Percentiles rank a stretch among this genome's conserved stretches.
Conservation (phyloP, 2,113 vertebrate species). For the Microtus pennsylvanicus region DNA sequence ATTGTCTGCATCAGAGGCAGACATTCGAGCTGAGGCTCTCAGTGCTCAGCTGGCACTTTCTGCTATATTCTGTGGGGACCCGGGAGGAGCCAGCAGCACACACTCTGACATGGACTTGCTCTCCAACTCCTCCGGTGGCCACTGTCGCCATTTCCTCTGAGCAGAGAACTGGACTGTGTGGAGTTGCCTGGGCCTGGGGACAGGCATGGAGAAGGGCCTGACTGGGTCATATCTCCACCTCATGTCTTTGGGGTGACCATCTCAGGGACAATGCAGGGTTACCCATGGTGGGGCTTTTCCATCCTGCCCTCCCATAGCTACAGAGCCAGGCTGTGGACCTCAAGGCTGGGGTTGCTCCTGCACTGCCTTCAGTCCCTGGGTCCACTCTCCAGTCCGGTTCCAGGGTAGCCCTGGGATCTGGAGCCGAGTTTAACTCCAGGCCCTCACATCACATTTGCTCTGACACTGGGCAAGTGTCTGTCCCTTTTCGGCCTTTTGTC, state of each 20-base stretch:
- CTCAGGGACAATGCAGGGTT: background rate
- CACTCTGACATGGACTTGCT: background rate
- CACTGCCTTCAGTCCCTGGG: background rate
- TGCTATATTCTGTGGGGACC: background rate
- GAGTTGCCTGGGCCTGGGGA: background rate
- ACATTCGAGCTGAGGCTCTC: fast-evolving
- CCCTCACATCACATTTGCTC: background rate
- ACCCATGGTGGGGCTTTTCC: background rate
- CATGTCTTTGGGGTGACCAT: background rate
- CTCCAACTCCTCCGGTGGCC: background rate
- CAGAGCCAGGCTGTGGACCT: background rate
- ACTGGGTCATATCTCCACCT: background rate
- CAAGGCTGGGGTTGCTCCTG: background rate
- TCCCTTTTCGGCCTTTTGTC: background rate
- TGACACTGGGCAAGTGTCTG: background rate
- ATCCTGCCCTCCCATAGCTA: background rate
- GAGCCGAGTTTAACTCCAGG: background rate
- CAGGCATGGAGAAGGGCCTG: background rate
- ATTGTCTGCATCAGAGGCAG: background rate
- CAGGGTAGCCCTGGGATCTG: no score
- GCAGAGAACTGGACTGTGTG: no score
- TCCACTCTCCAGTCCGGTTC: background rate
- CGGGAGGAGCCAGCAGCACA: no score
- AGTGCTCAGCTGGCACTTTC: background rate
- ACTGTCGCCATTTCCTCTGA: background rate